Base-by-base conservation (phyloP, 2,888 invertebrate genomes). In the Meiosimyza platycephala region DNA sequence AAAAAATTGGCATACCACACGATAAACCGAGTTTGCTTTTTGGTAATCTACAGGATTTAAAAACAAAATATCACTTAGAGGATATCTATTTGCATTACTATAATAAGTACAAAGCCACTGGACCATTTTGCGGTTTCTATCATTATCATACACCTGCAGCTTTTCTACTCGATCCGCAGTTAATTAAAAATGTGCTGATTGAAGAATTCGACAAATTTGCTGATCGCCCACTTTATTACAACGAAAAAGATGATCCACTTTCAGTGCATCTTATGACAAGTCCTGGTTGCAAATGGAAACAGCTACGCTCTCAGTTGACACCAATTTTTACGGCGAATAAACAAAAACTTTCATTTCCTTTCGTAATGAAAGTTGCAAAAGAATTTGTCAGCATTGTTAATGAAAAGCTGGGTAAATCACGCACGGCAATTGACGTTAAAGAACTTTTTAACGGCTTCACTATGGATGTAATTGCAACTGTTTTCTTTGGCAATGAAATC, bases 381-480 rank as follows among this genome's bases (percentile, higher is more conserved):
- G 76, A 79, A 5, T 79, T 83, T 50, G 76, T 77, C 3, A 67
- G 75, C 0, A 82, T 80, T 63, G 68, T 83, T 3, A 67, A 85
- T 6, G 88, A 73, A 54, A 33, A 75, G 6, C 75, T 64, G 11
- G 16, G 12, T 0, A 55, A 62, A 15, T 16, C 47, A 11, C 7
- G 33, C 22, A 7, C 60, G 22, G 5, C 15, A n/a, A 48, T 87
- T 84, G 88, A 89, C 72, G 78, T 88, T 7, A 85, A 85, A 75
- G 87, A 88, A 47, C 71, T 87, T 2, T 80, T 86, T 15, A 86
- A 86, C 1, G 84, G 87, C 33, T 89, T 85, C 71, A 88, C 89
- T 0, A 87, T 88, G 5, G 89, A 90, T 75, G 87, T 89, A 0
- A 89, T 89, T 60, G 88, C 88, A 3, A 82, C 80, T 0, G 87